phyloP scores from a whole-genome alignment of 2,888 invertebrate species.

The Caenorhabditis sp. region DNA sequence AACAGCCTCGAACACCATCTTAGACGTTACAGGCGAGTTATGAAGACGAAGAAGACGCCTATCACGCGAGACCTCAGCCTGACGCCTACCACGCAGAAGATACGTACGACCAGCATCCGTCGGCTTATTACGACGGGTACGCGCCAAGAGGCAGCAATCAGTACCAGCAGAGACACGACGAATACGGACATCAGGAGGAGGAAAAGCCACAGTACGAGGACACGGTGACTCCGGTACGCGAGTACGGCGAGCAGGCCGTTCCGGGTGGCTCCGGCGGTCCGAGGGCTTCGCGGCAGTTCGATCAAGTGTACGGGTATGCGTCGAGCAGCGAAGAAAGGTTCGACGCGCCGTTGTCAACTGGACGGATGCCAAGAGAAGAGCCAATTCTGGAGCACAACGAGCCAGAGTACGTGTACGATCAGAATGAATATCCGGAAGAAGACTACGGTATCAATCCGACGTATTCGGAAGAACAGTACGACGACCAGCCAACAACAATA shows the following conservation, averaged over 20 bases:
- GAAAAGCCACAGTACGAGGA: slow-evolving; percentile 38
- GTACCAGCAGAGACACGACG: neutral
- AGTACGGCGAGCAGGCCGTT: slow-evolving; percentile 25
- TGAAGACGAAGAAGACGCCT: slow-evolving; percentile 74
- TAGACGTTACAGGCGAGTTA: slow-evolving; percentile 73
- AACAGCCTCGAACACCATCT: slow-evolving; percentile 3
- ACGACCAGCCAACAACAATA: slow-evolving; percentile 7
- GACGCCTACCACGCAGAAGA: slow-evolving; percentile 32
- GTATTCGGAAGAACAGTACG: slow-evolving; percentile 53
- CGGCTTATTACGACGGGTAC: slow-evolving; percentile 45
- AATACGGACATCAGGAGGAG: neutral
- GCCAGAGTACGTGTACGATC: slow-evolving; percentile 59
- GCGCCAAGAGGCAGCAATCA: slow-evolving; percentile 9
- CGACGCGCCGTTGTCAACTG: slow-evolving; percentile 33
- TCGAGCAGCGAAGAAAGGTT: slow-evolving; percentile 38
- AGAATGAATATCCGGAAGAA: slow-evolving; percentile 58
- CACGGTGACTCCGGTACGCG: slow-evolving; percentile 56
- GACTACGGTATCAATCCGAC: slow-evolving; percentile 61
- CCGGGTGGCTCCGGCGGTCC: neutral
- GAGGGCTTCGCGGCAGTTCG: neutral
- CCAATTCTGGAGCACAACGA: slow-evolving; percentile 54
- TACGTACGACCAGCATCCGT: slow-evolving; percentile 24
- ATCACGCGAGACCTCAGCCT: slow-evolving; percentile 57
- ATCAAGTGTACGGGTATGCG: slow-evolving; percentile 37
- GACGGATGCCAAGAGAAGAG: slow-evolving; percentile 20